Base-by-base conservation (phyloP, 2,797 vertebrate genomes). In the Leptatherina wallacei region DNA sequence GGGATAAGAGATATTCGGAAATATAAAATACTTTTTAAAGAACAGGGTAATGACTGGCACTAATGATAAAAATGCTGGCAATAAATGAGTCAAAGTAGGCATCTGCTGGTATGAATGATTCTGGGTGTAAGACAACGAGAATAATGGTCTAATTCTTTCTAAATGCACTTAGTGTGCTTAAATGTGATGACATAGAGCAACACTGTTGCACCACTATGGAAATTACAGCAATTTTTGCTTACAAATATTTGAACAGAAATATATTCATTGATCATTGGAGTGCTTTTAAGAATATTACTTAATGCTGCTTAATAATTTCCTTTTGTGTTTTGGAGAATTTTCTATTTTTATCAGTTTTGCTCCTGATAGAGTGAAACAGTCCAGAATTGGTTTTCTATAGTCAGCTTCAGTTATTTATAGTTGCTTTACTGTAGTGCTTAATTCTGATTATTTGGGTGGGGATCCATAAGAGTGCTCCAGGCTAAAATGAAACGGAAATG, bases 351-450 rank as follows among this genome's bases (percentile, higher is more conserved):
- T 71, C 63, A 42, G 20, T 24, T 24, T 72, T 70, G 38, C 66
- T 56, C 29, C 35, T 75, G 66, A 75, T 63, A 51, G 52, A 66
- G 56, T 12, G 38, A 40, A 40, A 14, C 38, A 11, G 38, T 14
- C 2, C 2, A 49, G 69, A 76, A 61, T 62, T 80, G 60, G 69
- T 74, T 78, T 71, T 65, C 30, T 62, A 49, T 47, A 72, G 61
- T 51, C 69, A 57, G 30, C 73, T 83, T 78, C 63, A 83, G 65
- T 65, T 83, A 73, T 83, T 84, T 78, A 71, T 80, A 87, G 81
- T 40, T 61, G 78, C 56, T 75, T 85, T 81, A 87, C 76, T 82
- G 74, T 57, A 71, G 64, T 73, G 60, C 65, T 80, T 61, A 84
- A 65, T 84, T 75, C 75, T 58, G 29, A 56, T 78, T 61, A 79